Evolutionary conservation across 2,113 vertebrate species (phyloP).

Genomic region (Salvelinus namaycush): DNA sequence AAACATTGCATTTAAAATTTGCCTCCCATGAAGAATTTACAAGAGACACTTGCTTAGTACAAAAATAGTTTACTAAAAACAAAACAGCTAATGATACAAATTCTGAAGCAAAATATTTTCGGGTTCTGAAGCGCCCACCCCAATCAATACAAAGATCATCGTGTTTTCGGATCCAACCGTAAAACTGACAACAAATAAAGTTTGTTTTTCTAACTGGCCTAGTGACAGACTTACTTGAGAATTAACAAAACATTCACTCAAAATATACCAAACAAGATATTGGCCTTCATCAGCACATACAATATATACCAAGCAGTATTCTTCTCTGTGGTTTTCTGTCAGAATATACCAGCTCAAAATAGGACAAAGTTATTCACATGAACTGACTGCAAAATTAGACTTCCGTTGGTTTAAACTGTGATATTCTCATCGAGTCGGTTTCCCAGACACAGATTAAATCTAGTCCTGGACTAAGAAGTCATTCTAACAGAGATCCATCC

Average conservation of each 20-base stretch:
- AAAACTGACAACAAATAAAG: slow-evolving; percentile 47
- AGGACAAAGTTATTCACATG: slow-evolving; percentile 49
- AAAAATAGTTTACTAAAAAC: slow-evolving; percentile 92
- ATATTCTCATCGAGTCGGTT: neutral
- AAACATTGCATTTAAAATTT: neutral
- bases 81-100: slow-evolving; percentile 74
- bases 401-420: neutral
- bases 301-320: slow-evolving; percentile 75
- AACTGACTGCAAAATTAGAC: slow-evolving; percentile 34
- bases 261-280: slow-evolving; percentile 72
- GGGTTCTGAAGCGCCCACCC: slow-evolving; percentile 5
- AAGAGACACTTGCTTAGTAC: slow-evolving; percentile 71
- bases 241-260: slow-evolving; percentile 72
- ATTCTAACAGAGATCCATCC: no score
- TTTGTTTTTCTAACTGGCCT: slow-evolving; percentile 43
- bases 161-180: no score
- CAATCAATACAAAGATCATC: no score
- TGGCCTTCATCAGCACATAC: slow-evolving; percentile 60
- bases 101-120: slow-evolving; percentile 76
- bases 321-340: slow-evolving; percentile 28
- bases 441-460: no score
- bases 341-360: slow-evolving; percentile 34
- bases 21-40: neutral
- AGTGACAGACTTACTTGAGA: neutral
- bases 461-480: no score